These are phyloP conservation scores for Seriola dumerili DNA, from an alignment of 2,113 vertebrate species.

Conservation along the genomic window DNA sequence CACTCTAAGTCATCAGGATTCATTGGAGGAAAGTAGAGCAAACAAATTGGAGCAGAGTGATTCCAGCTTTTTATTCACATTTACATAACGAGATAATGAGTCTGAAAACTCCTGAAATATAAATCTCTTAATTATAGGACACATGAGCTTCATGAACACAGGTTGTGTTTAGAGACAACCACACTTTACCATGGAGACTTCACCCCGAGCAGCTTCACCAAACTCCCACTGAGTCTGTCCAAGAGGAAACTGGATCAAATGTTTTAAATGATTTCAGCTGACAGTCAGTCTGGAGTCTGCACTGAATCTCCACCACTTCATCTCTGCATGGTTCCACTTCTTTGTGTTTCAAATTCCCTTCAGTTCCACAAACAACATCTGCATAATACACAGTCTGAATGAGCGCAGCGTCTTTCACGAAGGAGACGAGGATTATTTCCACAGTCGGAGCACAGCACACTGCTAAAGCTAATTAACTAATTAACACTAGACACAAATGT, in stretches of 20 bases:
- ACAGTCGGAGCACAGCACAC: not conserved
- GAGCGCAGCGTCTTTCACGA: not conserved
- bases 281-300: not conserved
- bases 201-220: not conserved
- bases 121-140: constrained; percentile 24
- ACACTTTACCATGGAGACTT: not conserved
- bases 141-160: not conserved
- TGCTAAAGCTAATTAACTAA: not conserved
- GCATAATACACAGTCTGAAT: not conserved
- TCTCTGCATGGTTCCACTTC: not conserved
- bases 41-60: constrained; percentile 15
- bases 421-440: not conserved
- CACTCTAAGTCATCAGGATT: not conserved
- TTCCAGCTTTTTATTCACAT: constrained; percentile 51
- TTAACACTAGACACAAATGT: not conserved
- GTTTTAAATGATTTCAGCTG: not conserved
- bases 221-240: constrained; percentile 2
- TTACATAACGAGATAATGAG: constrained; percentile 34
- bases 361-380: not conserved
- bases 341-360: constrained; percentile 18
- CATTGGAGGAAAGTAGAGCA: constrained; percentile 11
- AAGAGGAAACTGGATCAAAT: not conserved
- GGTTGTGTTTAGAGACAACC: constrained; percentile 13
- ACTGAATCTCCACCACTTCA: not conserved
- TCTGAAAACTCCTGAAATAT: constrained; percentile 23